Conservation (phyloP, 2,888 invertebrate genomes). For the Geotrupes spiniger region DNA sequence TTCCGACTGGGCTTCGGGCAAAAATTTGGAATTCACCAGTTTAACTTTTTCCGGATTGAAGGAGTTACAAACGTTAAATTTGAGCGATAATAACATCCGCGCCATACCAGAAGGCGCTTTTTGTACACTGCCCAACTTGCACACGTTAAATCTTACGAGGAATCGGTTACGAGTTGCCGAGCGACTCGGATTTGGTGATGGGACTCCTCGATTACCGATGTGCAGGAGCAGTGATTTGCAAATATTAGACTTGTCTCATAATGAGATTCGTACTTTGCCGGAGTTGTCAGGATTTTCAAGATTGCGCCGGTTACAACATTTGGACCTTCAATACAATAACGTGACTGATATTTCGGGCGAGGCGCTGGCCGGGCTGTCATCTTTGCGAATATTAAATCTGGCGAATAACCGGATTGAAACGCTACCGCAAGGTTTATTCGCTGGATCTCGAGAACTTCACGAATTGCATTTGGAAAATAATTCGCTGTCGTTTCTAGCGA, state of each 20-base stretch:
- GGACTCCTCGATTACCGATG: constrained; percentile 49
- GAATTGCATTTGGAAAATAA: constrained; percentile 85
- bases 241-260: constrained; percentile 76
- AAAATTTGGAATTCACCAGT: constrained; percentile 70
- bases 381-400: constrained; percentile 78
- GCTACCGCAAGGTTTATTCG: constrained; percentile 78
- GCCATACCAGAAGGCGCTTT: constrained; percentile 76
- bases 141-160: constrained; percentile 78
- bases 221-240: constrained; percentile 70
- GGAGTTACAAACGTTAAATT: constrained; percentile 75
- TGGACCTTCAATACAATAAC: constrained; percentile 80
- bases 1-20: constrained; percentile 71
- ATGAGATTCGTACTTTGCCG: constrained; percentile 70
- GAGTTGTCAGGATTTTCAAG: constrained; percentile 71
- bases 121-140: constrained; percentile 75
- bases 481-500: constrained; percentile 76
- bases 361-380: constrained; percentile 74
- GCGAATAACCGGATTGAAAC: constrained; percentile 81
- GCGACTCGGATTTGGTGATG: constrained; percentile 65
- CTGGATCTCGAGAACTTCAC: constrained; percentile 74
- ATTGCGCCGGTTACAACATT: constrained; percentile 72
- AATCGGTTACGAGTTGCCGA: constrained; percentile 79
- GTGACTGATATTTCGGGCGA: constrained; percentile 76
- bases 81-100: constrained; percentile 81
- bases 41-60: constrained; percentile 73